Evolutionary conservation across 2,888 invertebrate species (phyloP), one percentile per base, ranked within the genome.

Genomic region (Cheilosia pagana): DNA sequence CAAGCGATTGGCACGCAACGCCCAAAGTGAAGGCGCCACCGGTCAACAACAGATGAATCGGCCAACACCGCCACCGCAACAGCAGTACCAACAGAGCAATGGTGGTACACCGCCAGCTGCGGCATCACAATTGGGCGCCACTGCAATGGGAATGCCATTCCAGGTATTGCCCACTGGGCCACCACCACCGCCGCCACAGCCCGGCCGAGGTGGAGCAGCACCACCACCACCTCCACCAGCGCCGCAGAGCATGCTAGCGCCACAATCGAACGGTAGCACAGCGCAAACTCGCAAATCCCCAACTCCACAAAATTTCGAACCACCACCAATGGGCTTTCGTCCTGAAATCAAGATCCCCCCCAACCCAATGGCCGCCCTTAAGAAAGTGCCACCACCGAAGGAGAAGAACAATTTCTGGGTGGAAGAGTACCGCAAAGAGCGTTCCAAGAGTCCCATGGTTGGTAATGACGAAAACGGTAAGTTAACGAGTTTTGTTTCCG

Each of bases 321-420:
- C 92, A 59, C 92, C 93, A 63, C 92, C 93, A 70, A 89, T 92
- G 62, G 94, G 94, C 41, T 94, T 94, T 90, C 92, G 95, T 79
- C 95, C 95, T 19, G 95, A 95, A 92, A 95, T 95, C 88, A 95
- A 95, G 21, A 95, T 95, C 60, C 95, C 95, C 7, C 93, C 95
- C 83, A 95, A 95, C 89, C 95, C 95, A 0, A 95, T 95, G 91
- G 94, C 95, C 28, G 93, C 94, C 92, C 90, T 95, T 83, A 93
- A 94, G 87, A 95, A 95, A 92, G 95, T 95, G 3, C 94, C 95
- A 81, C 95, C 95, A 76, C 95, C 95, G 0, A 94, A 94, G 86
- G 94, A 94, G 87, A 94, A 94, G 93, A 94, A 94, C 89, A 91
- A 92, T 50, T 94, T 94, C 89, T 93, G 94, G 89, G 93, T 93